phyloP scores from a whole-genome alignment of 2,797 vertebrate species.

The Crocodylus rhombifer region DNA sequence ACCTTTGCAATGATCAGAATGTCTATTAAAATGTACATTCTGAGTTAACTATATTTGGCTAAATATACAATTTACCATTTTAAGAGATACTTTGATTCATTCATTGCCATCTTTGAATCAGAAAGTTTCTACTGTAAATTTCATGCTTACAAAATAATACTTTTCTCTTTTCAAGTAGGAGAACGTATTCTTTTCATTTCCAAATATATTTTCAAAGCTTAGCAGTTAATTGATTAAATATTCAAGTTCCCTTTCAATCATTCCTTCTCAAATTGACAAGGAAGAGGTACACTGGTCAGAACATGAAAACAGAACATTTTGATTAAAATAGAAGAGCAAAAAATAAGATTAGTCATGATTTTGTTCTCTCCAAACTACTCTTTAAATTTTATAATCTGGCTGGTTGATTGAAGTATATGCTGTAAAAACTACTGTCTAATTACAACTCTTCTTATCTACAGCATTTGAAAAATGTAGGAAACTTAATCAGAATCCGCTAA shows the following conservation, averaged over 20 bases:
- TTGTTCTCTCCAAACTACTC: too few species aligned
- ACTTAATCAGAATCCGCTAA: too few species aligned
- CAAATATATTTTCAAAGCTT: background rate
- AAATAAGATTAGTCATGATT: too few species aligned
- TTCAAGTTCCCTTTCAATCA: background rate
- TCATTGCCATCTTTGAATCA: background rate
- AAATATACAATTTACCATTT: background rate
- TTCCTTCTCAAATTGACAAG: background rate
- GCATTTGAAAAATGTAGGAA: too few species aligned
- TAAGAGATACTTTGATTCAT: background rate
- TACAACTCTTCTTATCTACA: too few species aligned
- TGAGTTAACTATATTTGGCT: background rate
- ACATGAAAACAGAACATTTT: background rate
- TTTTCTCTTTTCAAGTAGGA: background rate
- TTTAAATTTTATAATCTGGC: too few species aligned
- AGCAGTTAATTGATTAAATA: background rate
- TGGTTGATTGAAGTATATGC: too few species aligned
- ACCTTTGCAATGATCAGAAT: background rate
- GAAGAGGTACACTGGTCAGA: background rate
- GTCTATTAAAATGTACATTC: background rate
- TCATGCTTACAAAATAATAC: background rate
- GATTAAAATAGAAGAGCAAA: background rate
- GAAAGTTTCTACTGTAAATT: background rate
- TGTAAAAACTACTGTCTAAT: too few species aligned
- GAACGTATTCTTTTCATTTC: background rate